phyloP scores from a whole-genome alignment of 2,113 vertebrate genomes.

The Machaerirhynchus nigripectus region DNA sequence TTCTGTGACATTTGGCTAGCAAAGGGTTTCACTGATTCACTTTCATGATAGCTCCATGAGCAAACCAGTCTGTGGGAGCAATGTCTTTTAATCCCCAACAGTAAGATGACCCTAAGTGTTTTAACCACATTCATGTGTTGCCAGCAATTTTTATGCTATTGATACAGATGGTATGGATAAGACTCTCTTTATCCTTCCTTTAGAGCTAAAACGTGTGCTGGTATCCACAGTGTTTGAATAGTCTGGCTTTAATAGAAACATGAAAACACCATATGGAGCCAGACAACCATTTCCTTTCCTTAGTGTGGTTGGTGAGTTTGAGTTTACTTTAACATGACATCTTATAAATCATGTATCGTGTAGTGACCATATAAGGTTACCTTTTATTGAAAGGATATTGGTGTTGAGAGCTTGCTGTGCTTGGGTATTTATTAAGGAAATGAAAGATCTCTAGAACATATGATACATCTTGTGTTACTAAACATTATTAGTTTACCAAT shows the following conservation, averaged over 20 bases:
- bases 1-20: background rate
- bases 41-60: background rate
- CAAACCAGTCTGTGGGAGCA: background rate
- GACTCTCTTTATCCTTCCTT: constrained; percentile 1
- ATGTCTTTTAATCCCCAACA: background rate
- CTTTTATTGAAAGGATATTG: constrained; percentile 68
- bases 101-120: constrained; percentile 37
- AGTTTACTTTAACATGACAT: constrained; percentile 60
- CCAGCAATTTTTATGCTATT: constrained; percentile 37
- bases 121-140: constrained; percentile 9
- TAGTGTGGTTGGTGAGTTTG: constrained; percentile 34
- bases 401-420: constrained; percentile 40
- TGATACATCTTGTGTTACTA: background rate
- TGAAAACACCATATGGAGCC: constrained; percentile 45
- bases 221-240: constrained; percentile 34
- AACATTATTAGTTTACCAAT: constrained; percentile 52
- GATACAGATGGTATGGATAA: constrained; percentile 45
- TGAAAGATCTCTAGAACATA: constrained; percentile 42
- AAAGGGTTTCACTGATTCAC: background rate
- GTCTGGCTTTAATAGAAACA: constrained; percentile 65
- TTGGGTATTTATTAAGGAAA: constrained; percentile 64
- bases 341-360: constrained; percentile 69
- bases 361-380: constrained; percentile 60
- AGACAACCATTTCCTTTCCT: constrained; percentile 58
- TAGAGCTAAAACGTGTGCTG: constrained; percentile 13